Evolutionary conservation across 2,888 invertebrate genomes (phyloP), one percentile per base, ranked within the genome.

Genomic region (Phengaris arion): DNA sequence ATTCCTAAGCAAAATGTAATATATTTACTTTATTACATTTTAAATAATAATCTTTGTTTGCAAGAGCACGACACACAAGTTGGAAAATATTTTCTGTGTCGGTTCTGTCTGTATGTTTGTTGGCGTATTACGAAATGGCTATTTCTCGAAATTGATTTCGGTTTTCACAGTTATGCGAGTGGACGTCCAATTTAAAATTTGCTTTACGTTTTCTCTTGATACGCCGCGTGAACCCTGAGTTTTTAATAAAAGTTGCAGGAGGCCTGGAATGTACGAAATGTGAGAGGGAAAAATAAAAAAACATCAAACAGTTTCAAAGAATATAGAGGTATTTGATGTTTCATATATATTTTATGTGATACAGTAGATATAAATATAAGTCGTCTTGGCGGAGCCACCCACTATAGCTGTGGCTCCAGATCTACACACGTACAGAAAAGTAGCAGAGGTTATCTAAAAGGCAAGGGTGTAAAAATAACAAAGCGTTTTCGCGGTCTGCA

Each of bases 1-100:
- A 85, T 97, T 96, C 79, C 95, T 95, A 83, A 72, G 77, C 22
- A 75, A 55, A 13, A n/a, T 48, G 8, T 5, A 52, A 70, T 35
- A 51, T 15, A 10, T 52, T 59, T 15, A 57, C 0, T 57, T 57
- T 9, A 57, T 15, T 57, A 15, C 0, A 55, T 55, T 22, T 22
- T 22, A 22, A 35, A 35, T 4, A 35, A 35, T 35, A 35, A 35
- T 35, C 35, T 35, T 35, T 35, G 35, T 35, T 35, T 35, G 35
- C 35, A 35, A 35, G 4, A 35, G 35, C 35, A 35, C 35, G 35
- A 35, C 35, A 35, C 35, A 35, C 35, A 35, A 35, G 35, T 35
- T 35, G 35, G 35, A 35, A 35, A 35, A 35, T 35, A 35, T 35
- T 35, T 35, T 35, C 4, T 35, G 35, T 35, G 35, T 35, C 22